Conservation (phyloP, 2,797 vertebrate genomes). For the Hemitrygon akajei region DNA sequence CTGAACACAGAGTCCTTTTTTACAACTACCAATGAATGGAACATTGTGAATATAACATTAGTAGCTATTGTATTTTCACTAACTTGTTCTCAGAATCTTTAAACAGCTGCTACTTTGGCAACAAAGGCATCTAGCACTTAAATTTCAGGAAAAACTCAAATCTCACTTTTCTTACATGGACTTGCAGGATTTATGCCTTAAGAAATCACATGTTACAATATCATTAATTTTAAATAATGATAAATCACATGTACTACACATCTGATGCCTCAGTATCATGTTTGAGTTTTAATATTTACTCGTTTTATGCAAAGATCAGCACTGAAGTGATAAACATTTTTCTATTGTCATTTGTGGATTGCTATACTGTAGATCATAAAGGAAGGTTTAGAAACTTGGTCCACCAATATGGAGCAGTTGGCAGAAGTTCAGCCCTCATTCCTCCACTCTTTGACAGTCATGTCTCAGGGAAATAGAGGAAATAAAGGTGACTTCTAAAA, state of each 20-base stretch:
- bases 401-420: background rate
- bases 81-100: background rate
- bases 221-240: background rate
- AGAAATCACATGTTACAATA: background rate
- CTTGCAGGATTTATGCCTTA: background rate
- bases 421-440: background rate
- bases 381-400: background rate
- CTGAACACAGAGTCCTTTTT: background rate
- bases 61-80: background rate
- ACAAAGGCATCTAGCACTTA: background rate
- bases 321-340: background rate
- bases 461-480: background rate
- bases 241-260: background rate
- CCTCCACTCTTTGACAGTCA: background rate
- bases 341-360: background rate
- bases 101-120: background rate
- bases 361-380: background rate
- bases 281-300: background rate
- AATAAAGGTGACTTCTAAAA: background rate
- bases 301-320: background rate
- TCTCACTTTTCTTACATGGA: background rate
- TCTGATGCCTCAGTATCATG: background rate
- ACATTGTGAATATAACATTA: background rate
- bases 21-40: background rate
- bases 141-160: background rate